Evolutionary conservation across 2,797 vertebrate genomes (phyloP).

Genomic region (Macroramphosus scolopax): DNA sequence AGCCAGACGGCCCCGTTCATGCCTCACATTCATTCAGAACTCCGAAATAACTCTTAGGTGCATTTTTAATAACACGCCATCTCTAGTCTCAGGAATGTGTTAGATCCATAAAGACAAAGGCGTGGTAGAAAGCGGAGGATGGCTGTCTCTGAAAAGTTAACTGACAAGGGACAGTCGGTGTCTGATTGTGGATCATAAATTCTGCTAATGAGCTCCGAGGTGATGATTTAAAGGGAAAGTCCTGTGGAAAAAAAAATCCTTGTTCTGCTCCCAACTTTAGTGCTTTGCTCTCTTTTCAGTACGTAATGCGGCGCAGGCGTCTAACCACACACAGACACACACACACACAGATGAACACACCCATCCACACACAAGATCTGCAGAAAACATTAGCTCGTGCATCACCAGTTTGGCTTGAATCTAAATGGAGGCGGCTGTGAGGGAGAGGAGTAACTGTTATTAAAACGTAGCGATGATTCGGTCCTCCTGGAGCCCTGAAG

Average conservation of each 20-base stretch:
- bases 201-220: slow-evolving; percentile 44
- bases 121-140: slow-evolving; percentile 24
- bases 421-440: slow-evolving; percentile 36
- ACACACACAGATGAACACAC: slow-evolving; percentile 27
- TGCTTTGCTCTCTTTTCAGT: slow-evolving; percentile 31
- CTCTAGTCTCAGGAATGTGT: slow-evolving; percentile 68
- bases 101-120: slow-evolving; percentile 57
- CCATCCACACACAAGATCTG: slow-evolving; percentile 46
- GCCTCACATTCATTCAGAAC: slow-evolving; percentile 48
- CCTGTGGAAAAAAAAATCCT: slow-evolving; percentile 33
- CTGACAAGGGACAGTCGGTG: slow-evolving; percentile 12
- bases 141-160: no score
- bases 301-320: slow-evolving; percentile 39
- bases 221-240: slow-evolving; percentile 53
- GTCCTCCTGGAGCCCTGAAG: slow-evolving; percentile 10
- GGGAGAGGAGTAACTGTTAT: slow-evolving; percentile 9
- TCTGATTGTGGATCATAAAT: slow-evolving; percentile 30
- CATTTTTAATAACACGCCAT: slow-evolving; percentile 68
- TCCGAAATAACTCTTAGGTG: slow-evolving; percentile 44
- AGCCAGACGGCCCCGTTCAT: slow-evolving; percentile 23
- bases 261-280: slow-evolving; percentile 44
- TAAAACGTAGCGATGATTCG: slow-evolving; percentile 4
- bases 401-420: slow-evolving; percentile 9
- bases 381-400: slow-evolving; percentile 53
- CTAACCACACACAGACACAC: slow-evolving; percentile 42